These are phyloP conservation scores for Melipona quadrifasciata DNA, from an alignment of 1,140 invertebrate genomes.

Conservation along the genomic window DNA sequence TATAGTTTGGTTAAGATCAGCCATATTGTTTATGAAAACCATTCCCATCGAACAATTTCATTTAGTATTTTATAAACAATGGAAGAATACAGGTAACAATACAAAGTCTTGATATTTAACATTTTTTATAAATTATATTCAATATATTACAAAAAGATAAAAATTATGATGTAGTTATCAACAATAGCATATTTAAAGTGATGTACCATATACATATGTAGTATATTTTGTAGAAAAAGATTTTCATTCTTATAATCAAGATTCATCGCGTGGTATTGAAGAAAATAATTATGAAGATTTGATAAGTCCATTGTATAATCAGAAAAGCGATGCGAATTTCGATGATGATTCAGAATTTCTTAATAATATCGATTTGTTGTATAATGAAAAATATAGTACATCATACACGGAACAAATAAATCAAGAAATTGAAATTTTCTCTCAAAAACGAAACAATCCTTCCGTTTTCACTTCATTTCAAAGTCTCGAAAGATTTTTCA, in stretches of 20 bases:
- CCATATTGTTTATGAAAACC: not conserved
- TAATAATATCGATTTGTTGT: not conserved
- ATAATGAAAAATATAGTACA: not conserved
- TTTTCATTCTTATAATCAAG: not conserved
- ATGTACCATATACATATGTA: not conserved
- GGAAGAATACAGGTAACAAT: constrained; percentile 21
- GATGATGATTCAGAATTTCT: not conserved
- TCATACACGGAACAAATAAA: not conserved
- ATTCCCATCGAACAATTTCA: constrained; percentile 41
- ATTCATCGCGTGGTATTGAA: not conserved
- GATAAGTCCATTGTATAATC: no score
- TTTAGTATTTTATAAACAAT: constrained; percentile 40
- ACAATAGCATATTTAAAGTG: no score
- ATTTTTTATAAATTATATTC: not conserved
- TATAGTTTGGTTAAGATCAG: constrained; percentile 49
- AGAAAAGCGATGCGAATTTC: not conserved
- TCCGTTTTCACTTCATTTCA: not conserved
- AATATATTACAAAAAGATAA: not conserved
- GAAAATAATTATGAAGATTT: not conserved
- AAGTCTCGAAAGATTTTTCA: not conserved
- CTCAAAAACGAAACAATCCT: no score
- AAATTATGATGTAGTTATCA: not conserved
- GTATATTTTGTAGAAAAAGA: not conserved
- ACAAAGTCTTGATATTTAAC: not conserved
- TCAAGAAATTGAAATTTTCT: not conserved